Percentiles rank a stretch among this genome's conserved stretches.
Conservation (phyloP, 2,888 invertebrate species). For the Napeogenes sylphis region DNA sequence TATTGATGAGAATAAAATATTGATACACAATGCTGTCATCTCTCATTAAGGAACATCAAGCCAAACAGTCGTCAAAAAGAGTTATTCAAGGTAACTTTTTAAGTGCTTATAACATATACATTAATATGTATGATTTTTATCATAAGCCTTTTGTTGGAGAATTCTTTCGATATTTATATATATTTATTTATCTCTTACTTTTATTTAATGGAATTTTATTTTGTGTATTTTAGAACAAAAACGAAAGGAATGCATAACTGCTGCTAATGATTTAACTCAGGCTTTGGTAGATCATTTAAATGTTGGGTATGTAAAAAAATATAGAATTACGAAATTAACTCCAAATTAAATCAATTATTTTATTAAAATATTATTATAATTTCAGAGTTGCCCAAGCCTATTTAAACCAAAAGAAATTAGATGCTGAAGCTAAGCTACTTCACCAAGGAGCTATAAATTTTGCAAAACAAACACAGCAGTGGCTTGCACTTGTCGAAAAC, state of each 20-base stretch:
- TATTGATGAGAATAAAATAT: neutral
- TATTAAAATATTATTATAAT: constrained; percentile 24
- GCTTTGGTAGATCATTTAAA: constrained; percentile 97
- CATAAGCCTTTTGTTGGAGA: neutral
- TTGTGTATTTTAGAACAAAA: constrained; percentile 85
- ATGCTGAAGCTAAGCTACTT: constrained; percentile 97
- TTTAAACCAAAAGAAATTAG: constrained; percentile 97
- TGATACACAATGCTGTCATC: constrained; percentile 83
- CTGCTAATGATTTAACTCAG: constrained; percentile 95
- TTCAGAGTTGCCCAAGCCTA: constrained; percentile 97
- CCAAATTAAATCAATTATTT: too few relatives aligned
- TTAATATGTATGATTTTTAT: neutral
- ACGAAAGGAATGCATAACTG: constrained; percentile 93
- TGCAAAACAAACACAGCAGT: constrained; percentile 97
- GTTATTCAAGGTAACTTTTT: constrained; percentile 85
- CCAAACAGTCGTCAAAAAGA: constrained; percentile 86
- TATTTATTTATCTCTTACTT: neutral
- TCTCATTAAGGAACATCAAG: constrained; percentile 92
- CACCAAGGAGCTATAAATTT: constrained; percentile 96
- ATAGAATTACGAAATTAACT: constrained; percentile 7
- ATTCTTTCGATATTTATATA: neutral
- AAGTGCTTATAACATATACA: neutral
- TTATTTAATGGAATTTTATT: neutral
- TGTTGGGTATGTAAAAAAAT: constrained; percentile 84
- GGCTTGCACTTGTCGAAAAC: constrained; percentile 94